Conservation (phyloP, 1,140 invertebrate species). For the Tribolium castaneum region DNA sequence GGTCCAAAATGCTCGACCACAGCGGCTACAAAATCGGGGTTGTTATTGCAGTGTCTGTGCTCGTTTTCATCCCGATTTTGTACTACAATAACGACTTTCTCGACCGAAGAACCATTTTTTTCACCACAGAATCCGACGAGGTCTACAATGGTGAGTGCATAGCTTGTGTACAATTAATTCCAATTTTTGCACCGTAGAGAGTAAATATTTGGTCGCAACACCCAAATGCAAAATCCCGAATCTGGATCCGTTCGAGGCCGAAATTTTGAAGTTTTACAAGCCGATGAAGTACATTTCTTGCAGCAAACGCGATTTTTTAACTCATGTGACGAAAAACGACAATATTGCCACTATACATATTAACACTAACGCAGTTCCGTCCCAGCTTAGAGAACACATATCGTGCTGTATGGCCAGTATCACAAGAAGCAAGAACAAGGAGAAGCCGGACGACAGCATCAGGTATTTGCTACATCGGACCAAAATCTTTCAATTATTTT, state of each 20-base stretch:
- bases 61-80: background rate
- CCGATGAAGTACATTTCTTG: constrained; percentile 71
- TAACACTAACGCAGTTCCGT: constrained; percentile 46
- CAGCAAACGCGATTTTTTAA: constrained; percentile 58
- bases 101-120: background rate
- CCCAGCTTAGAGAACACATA: constrained; percentile 51
- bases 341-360: constrained; percentile 55
- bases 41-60: background rate
- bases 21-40: background rate
- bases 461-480: too few relatives aligned
- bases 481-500: too few relatives aligned
- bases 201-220: constrained; percentile 74
- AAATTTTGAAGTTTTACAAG: constrained; percentile 71
- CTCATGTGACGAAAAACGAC: constrained; percentile 55
- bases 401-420: constrained; percentile 53
- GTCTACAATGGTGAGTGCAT: background rate
- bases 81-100: background rate
- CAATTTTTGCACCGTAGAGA: constrained; percentile 69
- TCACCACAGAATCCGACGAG: background rate
- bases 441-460: constrained; percentile 50
- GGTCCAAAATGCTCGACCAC: background rate
- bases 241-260: constrained; percentile 74
- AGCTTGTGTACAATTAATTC: too few relatives aligned
- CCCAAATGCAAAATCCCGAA: constrained; percentile 76
- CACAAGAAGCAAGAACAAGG: constrained; percentile 14